Conservation (phyloP, 1,140 invertebrate species). For the Mya arenaria region DNA sequence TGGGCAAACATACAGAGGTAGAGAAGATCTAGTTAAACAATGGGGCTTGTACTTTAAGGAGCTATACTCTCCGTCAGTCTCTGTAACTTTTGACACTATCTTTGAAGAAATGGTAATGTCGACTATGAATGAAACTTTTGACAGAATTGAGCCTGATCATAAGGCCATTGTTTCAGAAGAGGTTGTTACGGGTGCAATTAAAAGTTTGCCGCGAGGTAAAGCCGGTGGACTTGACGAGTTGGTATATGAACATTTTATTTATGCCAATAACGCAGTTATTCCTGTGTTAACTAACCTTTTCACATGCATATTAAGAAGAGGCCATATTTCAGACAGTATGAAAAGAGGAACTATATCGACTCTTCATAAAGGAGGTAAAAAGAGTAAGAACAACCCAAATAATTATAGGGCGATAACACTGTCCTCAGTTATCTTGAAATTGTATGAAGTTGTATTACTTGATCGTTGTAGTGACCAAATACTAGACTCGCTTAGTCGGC, state of each 20-base stretch:
- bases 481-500: background rate
- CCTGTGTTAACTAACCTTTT: background rate
- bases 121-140: background rate
- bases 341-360: conserved; percentile 17
- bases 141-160: background rate
- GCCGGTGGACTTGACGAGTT: conserved; percentile 1
- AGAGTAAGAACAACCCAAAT: conserved; percentile 1
- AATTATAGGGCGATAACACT: conserved; percentile 3
- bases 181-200: background rate
- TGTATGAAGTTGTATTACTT: conserved; percentile 1
- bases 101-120: background rate
- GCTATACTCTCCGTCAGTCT: background rate
- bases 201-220: conserved; percentile 1
- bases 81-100: background rate
- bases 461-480: background rate
- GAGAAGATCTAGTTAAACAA: background rate
- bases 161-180: background rate
- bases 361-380: conserved; percentile 27
- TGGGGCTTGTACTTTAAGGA: conserved; percentile 11
- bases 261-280: background rate
- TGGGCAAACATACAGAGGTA: background rate
- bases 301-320: background rate
- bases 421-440: background rate
- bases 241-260: conserved; percentile 22
- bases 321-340: conserved; percentile 10